Conservation (phyloP, 1,140 invertebrate species). For the Drosophila jambulina region DNA sequence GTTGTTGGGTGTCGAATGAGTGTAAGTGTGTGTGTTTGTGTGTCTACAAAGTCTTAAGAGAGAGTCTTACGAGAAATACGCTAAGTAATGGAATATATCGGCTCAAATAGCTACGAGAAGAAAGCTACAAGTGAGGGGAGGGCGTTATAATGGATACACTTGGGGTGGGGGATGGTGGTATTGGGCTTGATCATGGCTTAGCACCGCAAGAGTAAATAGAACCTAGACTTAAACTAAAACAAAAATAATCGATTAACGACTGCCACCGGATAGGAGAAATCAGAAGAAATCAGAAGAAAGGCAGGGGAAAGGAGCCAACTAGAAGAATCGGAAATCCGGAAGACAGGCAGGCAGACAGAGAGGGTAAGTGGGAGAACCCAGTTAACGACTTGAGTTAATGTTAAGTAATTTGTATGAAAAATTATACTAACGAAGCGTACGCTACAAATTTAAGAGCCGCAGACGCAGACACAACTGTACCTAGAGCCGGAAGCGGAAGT, state of each 20-base stretch:
- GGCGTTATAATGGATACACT: not conserved
- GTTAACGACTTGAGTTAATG: conserved; percentile 67
- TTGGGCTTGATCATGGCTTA: conserved; percentile 49
- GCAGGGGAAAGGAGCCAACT: not conserved
- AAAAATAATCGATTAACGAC: conserved; percentile 58
- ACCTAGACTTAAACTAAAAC: conserved; percentile 72
- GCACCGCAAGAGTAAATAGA: conserved; percentile 64
- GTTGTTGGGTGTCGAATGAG: conserved; percentile 19
- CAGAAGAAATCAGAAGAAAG: not conserved
- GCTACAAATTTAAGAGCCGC: conserved; percentile 56
- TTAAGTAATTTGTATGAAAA: conserved; percentile 54
- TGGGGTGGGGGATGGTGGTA: not conserved
- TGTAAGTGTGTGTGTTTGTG: conserved; percentile 30
- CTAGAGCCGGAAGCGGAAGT: conserved; percentile 22
- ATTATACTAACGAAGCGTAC: conserved; percentile 68
- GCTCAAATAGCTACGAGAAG: conserved; percentile 31
- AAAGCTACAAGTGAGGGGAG: conserved; percentile 31
- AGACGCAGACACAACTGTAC: conserved; percentile 55
- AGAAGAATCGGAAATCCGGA: not conserved
- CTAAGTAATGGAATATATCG: conserved; percentile 44
- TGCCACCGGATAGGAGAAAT: conserved; percentile 51
- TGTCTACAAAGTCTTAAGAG: conserved; percentile 53
- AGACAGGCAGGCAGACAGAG: not conserved
- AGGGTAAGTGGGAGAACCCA: conserved; percentile 37
- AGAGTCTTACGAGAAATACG: conserved; percentile 54